Conservation (phyloP, 2,113 vertebrate genomes). For the Clarias batrachus region DNA sequence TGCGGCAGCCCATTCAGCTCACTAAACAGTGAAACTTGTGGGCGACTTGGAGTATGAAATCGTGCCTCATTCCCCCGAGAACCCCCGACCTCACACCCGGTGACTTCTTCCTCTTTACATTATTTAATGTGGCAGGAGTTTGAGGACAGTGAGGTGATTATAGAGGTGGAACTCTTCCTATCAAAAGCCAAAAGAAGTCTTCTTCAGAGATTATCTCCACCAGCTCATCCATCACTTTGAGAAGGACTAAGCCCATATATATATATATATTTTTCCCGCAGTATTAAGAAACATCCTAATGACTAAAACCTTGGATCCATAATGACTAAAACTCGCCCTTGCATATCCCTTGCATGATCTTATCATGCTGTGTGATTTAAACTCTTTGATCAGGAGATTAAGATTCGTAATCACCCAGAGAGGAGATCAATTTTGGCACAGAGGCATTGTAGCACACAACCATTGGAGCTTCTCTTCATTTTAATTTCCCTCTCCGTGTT, state of each 20-base stretch:
- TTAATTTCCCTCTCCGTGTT: background rate
- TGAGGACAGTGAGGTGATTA: no score
- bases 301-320: background rate
- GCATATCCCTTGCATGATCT: background rate
- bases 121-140: background rate
- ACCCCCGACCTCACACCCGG: no score
- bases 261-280: no score
- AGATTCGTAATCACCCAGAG: background rate
- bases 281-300: background rate
- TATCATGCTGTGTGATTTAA: background rate
- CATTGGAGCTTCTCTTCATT: background rate
- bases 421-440: background rate
- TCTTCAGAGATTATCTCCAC: no score
- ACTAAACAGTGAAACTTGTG: no score
- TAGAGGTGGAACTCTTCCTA: no score
- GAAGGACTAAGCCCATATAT: no score
- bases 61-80: no score
- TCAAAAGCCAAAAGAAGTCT: no score
- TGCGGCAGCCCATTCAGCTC: no score
- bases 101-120: background rate
- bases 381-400: constrained; percentile 10
- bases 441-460: background rate
- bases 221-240: no score
- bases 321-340: background rate
- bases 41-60: no score